Evolutionary conservation across 2,797 vertebrate species (phyloP), one percentile per base, ranked within the genome.

Genomic region (Aldrovandia affinis): DNA sequence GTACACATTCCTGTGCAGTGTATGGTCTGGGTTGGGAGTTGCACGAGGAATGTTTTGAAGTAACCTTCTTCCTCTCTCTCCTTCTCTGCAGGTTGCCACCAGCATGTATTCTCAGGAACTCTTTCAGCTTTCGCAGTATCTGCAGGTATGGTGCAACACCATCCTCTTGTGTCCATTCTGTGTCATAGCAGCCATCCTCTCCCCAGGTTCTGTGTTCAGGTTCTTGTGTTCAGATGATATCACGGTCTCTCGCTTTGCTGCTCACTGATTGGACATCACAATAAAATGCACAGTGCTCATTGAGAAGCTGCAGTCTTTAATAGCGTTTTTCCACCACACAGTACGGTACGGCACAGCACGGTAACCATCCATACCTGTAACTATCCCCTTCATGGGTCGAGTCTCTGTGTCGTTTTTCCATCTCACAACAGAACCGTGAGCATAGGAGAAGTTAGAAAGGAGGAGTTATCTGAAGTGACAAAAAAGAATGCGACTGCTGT

Each of bases 61-160:
- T 75, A 44, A 55, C 22, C 65, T n/a, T 85, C 44, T 80, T 80
- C 8, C 75, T 28, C 65, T 84, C 0, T 83, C 57, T 88, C 70
- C 73, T 86, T 36, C 22, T 85, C 59, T 90, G 63, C 89, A 99
- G 98, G 98, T 99, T 94, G 96, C 98, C 90, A 98, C 98, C 96
- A 99, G 97, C 95, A 99, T 99, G 97, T 99, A 99, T 95, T 99
- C 98, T 98, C 98, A 99, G 98, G 98, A 99, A 98, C 96, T 99
- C 93, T 99, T 99, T 96, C 98, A 99, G 95, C 98, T 99, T 90
- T 99, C 98, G 93, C 98, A 99, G 96, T 99, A 99, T 97, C 95
- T 99, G 90, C 98, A 99, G 98, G 98, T 99, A 97, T 90, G 83
- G 89, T 52, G 22, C 42, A 9, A 79, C 85, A 88, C 88, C 89